Base-by-base conservation (phyloP, 2,113 vertebrate species). In the human (Homo sapiens) region DNA sequence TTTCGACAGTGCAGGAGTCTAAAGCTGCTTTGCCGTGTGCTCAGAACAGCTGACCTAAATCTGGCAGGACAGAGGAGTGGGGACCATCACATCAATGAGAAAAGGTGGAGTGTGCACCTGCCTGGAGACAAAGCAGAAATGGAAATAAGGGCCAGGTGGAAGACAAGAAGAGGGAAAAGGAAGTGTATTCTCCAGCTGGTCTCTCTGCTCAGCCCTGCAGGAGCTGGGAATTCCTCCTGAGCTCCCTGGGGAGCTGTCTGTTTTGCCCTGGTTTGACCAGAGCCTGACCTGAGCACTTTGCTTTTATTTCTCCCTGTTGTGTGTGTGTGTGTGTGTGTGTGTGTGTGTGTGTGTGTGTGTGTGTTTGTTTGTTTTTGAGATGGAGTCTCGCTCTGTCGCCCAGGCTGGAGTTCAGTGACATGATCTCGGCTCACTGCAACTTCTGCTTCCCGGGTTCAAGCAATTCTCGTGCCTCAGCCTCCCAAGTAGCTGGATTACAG, bases 221-320 rank as follows among this genome's bases (percentile, higher is more conserved):
- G 30, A 38, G 64, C 78, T 11, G 23, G 0, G 14, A 27, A 1
- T 17, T 30, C 22, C 73, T 10, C 10, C 68, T 30, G 45, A 1
- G n/a, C 11, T 3, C 59, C n/a, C 18, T 5, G 0, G 0, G 11
- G 40, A 10, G 4, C 11, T 14, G 27, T 11, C n/a, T 76, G 48
- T 11, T 35, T 5, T 14, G 35, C 40, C 3, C 43, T 8, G 40
- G 7, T 48, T 38, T 73, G 75, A 81, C 73, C 2, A 3, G 6
- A 48, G 61, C 40, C 50, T 5, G 40, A 79, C 30, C 30, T 32
- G 48, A 10, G 16, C 75, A 18, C 43, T 78, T 48, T 8, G 27
- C 75, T 78, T 78, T 32, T 43, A 27, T 75, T 78, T 48, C 94
- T 61, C 27, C 78, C 35, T 84, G 61, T 64, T 27, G 59, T 30